phyloP scores from a whole-genome alignment of 2,888 invertebrate genomes.

The Caradrina clavipalpis region DNA sequence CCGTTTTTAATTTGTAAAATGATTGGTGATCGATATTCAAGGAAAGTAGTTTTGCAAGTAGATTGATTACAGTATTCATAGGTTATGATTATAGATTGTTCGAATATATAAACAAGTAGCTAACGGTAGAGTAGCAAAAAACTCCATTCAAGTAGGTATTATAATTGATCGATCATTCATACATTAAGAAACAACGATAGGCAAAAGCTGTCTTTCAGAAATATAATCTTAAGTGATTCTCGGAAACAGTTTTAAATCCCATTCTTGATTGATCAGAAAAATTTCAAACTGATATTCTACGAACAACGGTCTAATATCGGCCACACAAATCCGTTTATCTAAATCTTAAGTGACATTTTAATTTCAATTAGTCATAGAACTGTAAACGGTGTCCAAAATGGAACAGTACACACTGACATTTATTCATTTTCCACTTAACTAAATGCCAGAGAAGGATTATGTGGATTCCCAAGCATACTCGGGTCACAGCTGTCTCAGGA shows the following conservation, averaged over 20 bases:
- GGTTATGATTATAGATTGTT: constrained; percentile 59
- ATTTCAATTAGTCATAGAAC: constrained; percentile 81
- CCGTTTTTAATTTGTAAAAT: constrained; percentile 63
- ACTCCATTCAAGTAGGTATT: constrained; percentile 3
- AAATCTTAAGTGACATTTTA: constrained; percentile 82
- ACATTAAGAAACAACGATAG: constrained; percentile 27
- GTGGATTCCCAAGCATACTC: constrained; percentile 68
- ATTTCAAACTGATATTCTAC: constrained; percentile 45
- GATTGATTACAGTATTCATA: constrained; percentile 60
- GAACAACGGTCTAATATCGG: constrained; percentile 49
- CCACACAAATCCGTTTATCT: constrained; percentile 74
- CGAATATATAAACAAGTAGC: constrained; percentile 46
- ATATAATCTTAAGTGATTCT: constrained; percentile 53
- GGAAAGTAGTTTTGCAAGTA: constrained; percentile 54
- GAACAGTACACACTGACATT: constrained; percentile 72
- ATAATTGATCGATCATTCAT: constrained; percentile 42
- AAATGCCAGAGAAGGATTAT: constrained; percentile 85
- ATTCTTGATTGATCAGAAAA: constrained; percentile 47
- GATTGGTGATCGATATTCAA: constrained; percentile 59
- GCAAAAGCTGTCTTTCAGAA: constrained; percentile 35
- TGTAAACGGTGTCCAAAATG: constrained; percentile 65
- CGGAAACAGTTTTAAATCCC: constrained; percentile 49
- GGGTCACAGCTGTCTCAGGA: constrained; percentile 69
- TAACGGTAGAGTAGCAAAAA: constrained; percentile 39
- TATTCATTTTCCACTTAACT: constrained; percentile 77